Percentiles rank a stretch among this genome's conserved stretches.
Evolutionary conservation across 2,888 invertebrate species (phyloP).

Genomic region (Ochropleura leucogaster): DNA sequence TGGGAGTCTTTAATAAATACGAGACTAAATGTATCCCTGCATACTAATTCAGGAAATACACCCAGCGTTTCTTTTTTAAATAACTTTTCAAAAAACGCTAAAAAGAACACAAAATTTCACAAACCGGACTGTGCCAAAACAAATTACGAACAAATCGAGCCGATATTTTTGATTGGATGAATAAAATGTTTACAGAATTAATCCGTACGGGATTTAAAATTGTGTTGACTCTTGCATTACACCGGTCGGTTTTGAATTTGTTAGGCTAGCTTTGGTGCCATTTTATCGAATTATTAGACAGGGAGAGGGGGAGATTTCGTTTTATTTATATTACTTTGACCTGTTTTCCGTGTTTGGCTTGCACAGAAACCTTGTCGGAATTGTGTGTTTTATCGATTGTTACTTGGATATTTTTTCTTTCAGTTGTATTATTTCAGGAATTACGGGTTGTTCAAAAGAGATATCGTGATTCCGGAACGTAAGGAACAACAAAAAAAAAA

Average conservation of each 20-base stretch:
- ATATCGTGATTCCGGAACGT: too few species aligned
- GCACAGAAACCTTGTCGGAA: too few species aligned
- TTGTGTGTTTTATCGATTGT: neutral
- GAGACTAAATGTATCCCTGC: neutral
- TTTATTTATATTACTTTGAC: slow-evolving; percentile 27
- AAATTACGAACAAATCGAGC: slow-evolving; percentile 32
- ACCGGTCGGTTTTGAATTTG: slow-evolving; percentile 22
- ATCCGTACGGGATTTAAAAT: slow-evolving; percentile 34
- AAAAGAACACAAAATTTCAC: neutral
- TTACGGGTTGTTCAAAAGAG: too few species aligned
- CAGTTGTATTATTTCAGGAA: neutral
- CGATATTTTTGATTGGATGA: slow-evolving; percentile 36
- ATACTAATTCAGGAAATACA: too few species aligned
- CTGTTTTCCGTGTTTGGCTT: neutral
- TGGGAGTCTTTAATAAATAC: neutral
- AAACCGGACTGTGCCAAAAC: slow-evolving; percentile 10
- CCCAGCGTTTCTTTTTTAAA: fast-evolving
- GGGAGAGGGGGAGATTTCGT: slow-evolving; percentile 16
- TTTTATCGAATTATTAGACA: slow-evolving; percentile 30
- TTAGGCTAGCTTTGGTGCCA: slow-evolving; percentile 1
- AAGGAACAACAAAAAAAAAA: too few species aligned
- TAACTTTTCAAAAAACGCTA: neutral
- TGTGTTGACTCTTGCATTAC: slow-evolving; percentile 27
- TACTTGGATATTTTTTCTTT: neutral
- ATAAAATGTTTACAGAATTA: slow-evolving; percentile 46